These are phyloP conservation scores for Athene noctua DNA, from an alignment of 2,113 vertebrate genomes.

Conservation along the genomic window DNA sequence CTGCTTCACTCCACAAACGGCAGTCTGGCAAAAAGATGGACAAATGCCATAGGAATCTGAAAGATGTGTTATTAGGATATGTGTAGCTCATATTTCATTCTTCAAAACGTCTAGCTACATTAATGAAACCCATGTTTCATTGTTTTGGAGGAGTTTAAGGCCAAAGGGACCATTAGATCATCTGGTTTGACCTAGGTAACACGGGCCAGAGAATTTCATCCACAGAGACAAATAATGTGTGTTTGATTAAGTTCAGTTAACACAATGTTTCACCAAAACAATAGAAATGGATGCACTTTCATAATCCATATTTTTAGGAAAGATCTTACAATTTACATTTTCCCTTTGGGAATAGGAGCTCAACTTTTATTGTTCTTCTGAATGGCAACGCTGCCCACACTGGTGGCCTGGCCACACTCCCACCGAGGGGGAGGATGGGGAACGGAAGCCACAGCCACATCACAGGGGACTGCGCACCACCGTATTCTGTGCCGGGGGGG, in stretches of 20 bases:
- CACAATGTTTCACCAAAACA: constrained; percentile 17
- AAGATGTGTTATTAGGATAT: background rate
- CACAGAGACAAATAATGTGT: constrained; percentile 33
- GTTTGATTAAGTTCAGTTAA: constrained; percentile 43
- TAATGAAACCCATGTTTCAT: constrained; percentile 54
- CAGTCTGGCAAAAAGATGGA: constrained; percentile 25
- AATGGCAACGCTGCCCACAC: background rate
- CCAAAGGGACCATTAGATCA: constrained; percentile 53
- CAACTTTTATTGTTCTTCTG: constrained; percentile 50
- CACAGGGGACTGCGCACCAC: background rate
- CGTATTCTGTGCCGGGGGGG: accelerated
- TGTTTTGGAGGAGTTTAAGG: constrained; percentile 29
- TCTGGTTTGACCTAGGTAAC: constrained; percentile 42
- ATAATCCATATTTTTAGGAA: constrained; percentile 55
- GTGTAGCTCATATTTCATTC: background rate
- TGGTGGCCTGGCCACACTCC: background rate
- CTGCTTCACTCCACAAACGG: background rate
- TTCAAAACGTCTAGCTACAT: background rate
- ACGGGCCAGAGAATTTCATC: constrained; percentile 16
- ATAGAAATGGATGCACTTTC: constrained; percentile 44
- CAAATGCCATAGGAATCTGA: background rate
- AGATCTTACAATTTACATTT: background rate
- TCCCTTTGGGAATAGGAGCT: background rate
- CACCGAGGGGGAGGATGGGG: background rate
- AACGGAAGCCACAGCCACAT: background rate